Evolutionary conservation across 2,113 vertebrate genomes (phyloP).

Genomic region (Planiliza haematocheilus): DNA sequence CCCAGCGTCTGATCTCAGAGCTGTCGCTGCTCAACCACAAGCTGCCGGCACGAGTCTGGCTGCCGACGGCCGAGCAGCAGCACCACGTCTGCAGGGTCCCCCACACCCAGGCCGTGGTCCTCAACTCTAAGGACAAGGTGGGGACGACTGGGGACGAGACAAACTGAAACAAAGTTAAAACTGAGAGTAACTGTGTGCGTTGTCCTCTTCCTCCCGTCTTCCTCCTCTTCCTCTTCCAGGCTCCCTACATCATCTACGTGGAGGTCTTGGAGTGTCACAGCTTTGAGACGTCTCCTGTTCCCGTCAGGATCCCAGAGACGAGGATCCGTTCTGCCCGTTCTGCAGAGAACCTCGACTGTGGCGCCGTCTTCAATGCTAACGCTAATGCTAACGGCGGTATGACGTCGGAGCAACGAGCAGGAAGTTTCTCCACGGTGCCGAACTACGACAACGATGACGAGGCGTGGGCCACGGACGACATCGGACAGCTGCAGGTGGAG

Average conservation of each 20-base stretch:
- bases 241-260: conserved; percentile 95
- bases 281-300: conserved; percentile 91
- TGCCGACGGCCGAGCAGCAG: conserved; percentile 90
- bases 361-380: conserved; percentile 29
- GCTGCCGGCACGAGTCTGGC: conserved; percentile 92
- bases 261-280: conserved; percentile 95
- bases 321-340: conserved; percentile 92
- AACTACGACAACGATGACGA: conserved; percentile 98
- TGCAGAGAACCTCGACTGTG: conserved; percentile 91
- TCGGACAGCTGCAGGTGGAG: conserved; percentile 96
- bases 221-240: conserved; percentile 75
- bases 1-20: conserved; percentile 91
- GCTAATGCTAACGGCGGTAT: conserved; percentile 50
- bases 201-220: neutral
- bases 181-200: neutral
- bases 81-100: conserved; percentile 94
- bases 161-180: neutral
- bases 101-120: conserved; percentile 92
- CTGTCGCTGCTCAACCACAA: conserved; percentile 95
- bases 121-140: conserved; percentile 97
- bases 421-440: conserved; percentile 91
- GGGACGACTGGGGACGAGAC: no score
- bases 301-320: conserved; percentile 92
- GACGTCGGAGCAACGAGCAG: conserved; percentile 87
- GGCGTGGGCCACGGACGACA: conserved; percentile 96